Evolutionary conservation across 1,140 invertebrate genomes (phyloP), one percentile per base, ranked within the genome.

Genomic region (Drosophila sulfurigaster): DNA sequence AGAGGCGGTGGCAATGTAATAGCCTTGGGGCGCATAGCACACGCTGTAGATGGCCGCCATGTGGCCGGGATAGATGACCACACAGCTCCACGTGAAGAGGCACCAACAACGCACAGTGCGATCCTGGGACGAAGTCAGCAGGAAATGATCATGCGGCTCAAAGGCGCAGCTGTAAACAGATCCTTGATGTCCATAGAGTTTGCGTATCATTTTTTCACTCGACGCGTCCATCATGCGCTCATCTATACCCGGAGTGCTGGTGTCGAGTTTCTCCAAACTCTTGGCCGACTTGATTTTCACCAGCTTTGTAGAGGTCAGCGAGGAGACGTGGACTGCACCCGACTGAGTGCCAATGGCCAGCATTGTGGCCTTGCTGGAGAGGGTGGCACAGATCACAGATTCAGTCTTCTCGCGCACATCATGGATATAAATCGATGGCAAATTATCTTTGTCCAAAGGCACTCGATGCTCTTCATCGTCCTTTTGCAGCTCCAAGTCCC

Each of bases 41-140:
- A 88, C 80, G n/a, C 64, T 58, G 41, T 51, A 71, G 8, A 82
- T 25, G 3, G 80, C 28, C 0, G 43, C 7, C 10, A 52, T 30
- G 20, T 83, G 83, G 0, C 80, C 83, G 0, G 46, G 54, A 64
- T 78, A 87, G 16, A 83, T 75, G n/a, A 88, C 77, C 7, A 83
- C 35, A 32, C 83, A 88, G 32, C 15, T 56, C 83, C 83, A 87
- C 32, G 80, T 72, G 10, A 75, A n/a, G 11, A 87, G 46, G 8
- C 80, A 83, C 83, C 83, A 87, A 7, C 79, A 45, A 0, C 83
- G 83, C 10, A 80, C 59, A 15, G 46, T 75, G n/a, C 28, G 52
- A 11, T 87, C 83, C 49, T 78, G 52, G 0, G 83, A 82, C 11
- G 73, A 80, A 46, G 48, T 83, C 2, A 87, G 28, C n/a, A 87